Percentiles rank a stretch among this genome's conserved stretches.
Conservation (phyloP, 1,140 invertebrate genomes). For the Cryptotermes secundus region DNA sequence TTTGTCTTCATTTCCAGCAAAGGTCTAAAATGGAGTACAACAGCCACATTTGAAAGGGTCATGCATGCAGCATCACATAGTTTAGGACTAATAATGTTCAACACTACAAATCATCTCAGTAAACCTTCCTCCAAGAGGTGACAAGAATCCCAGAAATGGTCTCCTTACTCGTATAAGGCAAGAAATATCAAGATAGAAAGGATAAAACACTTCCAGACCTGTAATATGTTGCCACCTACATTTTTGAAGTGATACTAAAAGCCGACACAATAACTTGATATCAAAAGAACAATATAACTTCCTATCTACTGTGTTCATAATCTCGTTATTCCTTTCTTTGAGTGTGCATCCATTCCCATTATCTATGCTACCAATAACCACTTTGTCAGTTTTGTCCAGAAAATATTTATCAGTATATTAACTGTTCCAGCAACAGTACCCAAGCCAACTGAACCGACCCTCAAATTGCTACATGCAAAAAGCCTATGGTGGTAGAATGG, state of each 20-base stretch:
- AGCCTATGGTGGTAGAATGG: too few relatives aligned
- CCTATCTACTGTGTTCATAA: neutral
- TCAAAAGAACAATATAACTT: neutral
- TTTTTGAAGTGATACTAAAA: neutral
- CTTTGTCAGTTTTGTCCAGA: neutral
- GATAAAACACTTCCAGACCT: neutral
- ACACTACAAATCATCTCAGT: neutral
- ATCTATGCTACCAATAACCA: neutral
- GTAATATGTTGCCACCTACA: conserved; percentile 5
- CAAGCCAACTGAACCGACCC: too few relatives aligned
- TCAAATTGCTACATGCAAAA: too few relatives aligned
- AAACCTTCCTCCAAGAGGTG: neutral
- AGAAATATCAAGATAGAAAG: neutral
- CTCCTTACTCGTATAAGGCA: neutral
- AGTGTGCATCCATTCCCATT: neutral
- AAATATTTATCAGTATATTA: neutral
- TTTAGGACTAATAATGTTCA: neutral
- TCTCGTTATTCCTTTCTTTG: neutral
- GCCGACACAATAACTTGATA: neutral
- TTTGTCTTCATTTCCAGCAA: neutral
- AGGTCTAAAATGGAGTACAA: neutral
- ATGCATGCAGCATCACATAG: neutral
- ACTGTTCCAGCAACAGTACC: neutral
- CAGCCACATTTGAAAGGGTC: neutral
- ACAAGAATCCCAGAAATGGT: neutral